Conservation (phyloP, 2,888 invertebrate species). For the Tortrix viridana region DNA sequence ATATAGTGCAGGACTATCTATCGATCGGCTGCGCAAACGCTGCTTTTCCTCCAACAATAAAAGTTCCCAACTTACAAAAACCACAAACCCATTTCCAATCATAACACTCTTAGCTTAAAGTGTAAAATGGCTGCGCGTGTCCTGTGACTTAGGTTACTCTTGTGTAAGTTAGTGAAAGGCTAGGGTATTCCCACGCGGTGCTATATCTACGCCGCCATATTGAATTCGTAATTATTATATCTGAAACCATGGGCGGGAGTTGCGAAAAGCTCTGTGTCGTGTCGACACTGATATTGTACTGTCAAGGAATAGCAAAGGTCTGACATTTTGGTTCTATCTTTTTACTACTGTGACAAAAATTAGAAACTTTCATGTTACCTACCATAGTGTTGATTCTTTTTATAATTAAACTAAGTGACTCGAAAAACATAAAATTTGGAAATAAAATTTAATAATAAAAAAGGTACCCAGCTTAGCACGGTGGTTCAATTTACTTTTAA, state of each 20-base stretch:
- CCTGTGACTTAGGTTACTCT: background rate
- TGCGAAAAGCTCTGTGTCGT: no score
- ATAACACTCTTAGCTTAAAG: background rate
- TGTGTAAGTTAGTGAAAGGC: constrained; percentile 32
- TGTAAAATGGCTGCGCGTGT: background rate
- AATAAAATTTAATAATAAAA: no score
- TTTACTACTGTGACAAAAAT: no score
- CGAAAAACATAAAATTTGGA: no score
- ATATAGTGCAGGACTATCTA: constrained; percentile 23
- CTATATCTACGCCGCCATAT: constrained; percentile 1
- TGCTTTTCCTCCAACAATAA: background rate
- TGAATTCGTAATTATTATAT: constrained; percentile 8
- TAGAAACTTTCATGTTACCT: no score
- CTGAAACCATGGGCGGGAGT: background rate
- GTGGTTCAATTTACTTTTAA: background rate
- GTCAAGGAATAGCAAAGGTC: no score
- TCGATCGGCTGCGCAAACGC: background rate
- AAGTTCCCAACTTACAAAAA: background rate
- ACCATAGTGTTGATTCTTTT: no score
- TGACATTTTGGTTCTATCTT: no score
- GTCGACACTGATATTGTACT: no score
- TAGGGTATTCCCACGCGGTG: constrained; percentile 40
- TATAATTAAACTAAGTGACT: no score
- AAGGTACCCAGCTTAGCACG: background rate
- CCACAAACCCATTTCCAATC: background rate